These are phyloP conservation scores for Seriola dumerili DNA, from an alignment of 2,113 vertebrate genomes.

Conservation along the genomic window DNA sequence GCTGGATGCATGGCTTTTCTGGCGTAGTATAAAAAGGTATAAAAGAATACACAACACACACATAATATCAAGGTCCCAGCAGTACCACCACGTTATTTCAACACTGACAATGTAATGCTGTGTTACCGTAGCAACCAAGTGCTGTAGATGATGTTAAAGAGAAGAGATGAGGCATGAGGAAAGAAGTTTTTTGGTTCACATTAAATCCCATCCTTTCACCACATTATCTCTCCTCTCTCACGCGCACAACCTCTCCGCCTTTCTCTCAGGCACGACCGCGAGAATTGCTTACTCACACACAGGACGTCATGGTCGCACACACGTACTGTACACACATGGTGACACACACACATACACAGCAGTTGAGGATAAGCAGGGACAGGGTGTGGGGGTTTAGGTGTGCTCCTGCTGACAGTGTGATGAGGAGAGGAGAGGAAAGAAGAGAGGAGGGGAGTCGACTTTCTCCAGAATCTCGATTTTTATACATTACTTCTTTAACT, in stretches of 20 bases:
- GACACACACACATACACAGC: slow-evolving; percentile 35
- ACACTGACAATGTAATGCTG: slow-evolving; percentile 43
- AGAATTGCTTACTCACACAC: slow-evolving; percentile 37
- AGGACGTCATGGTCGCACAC: slow-evolving; percentile 7
- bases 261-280: slow-evolving; percentile 12
- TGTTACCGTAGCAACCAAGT: slow-evolving; percentile 65
- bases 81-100: slow-evolving; percentile 44
- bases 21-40: background rate
- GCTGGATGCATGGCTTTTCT: background rate
- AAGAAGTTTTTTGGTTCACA: slow-evolving; percentile 49
- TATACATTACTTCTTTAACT: slow-evolving; percentile 17
- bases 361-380: slow-evolving; percentile 49
- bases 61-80: slow-evolving; percentile 32
- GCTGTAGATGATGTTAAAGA: slow-evolving; percentile 19
- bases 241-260: slow-evolving; percentile 11
- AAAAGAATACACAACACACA: slow-evolving; percentile 10
- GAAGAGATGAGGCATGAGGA: slow-evolving; percentile 6
- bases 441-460: background rate
- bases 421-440: slow-evolving; percentile 28
- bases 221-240: slow-evolving; percentile 47
- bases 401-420: slow-evolving; percentile 60
- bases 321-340: slow-evolving; percentile 6
- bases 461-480: slow-evolving; percentile 33
- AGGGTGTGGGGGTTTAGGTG: slow-evolving; percentile 36
- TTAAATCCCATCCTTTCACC: slow-evolving; percentile 48